phyloP scores from a whole-genome alignment of 2,888 invertebrate species.

The Drosophila neutralis region DNA sequence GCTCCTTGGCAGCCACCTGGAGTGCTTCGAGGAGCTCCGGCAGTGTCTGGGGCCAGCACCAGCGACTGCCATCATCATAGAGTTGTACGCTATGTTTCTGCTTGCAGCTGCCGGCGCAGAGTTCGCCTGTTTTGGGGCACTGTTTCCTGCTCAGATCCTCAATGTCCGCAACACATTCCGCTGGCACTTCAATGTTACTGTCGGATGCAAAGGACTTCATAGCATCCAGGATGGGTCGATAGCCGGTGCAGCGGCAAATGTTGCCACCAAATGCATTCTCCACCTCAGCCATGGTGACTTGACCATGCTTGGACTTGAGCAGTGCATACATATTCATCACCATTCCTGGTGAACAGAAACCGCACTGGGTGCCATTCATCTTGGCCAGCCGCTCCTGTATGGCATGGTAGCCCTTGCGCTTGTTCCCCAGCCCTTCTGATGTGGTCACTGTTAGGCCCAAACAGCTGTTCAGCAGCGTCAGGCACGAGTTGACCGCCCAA shows the following conservation, averaged over 20 bases:
- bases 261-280: slow-evolving; percentile 92
- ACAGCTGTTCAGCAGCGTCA: slow-evolving; percentile 88
- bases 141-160: slow-evolving; percentile 84
- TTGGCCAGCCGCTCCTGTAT: slow-evolving; percentile 88
- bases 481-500: slow-evolving; percentile 89
- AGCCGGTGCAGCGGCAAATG: slow-evolving; percentile 93
- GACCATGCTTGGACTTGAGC: slow-evolving; percentile 85
- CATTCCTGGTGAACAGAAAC: slow-evolving; percentile 92
- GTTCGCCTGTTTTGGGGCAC: slow-evolving; percentile 83
- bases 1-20: slow-evolving; percentile 71
- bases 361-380: slow-evolving; percentile 90
- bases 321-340: slow-evolving; percentile 90
- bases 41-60: slow-evolving; percentile 78
- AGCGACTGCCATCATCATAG: slow-evolving; percentile 74
- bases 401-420: slow-evolving; percentile 88
- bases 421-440: slow-evolving; percentile 90
- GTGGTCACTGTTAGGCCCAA: slow-evolving; percentile 89
- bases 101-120: slow-evolving; percentile 83
- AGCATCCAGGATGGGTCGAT: slow-evolving; percentile 91
- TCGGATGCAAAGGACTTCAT: slow-evolving; percentile 90
- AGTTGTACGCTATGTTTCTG: slow-evolving; percentile 40
- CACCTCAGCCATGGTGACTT: slow-evolving; percentile 87
- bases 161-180: slow-evolving; percentile 85
- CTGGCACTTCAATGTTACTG: slow-evolving; percentile 85
- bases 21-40: slow-evolving; percentile 81